Base-by-base conservation (phyloP, 2,797 vertebrate genomes). In the Falco columbarius region DNA sequence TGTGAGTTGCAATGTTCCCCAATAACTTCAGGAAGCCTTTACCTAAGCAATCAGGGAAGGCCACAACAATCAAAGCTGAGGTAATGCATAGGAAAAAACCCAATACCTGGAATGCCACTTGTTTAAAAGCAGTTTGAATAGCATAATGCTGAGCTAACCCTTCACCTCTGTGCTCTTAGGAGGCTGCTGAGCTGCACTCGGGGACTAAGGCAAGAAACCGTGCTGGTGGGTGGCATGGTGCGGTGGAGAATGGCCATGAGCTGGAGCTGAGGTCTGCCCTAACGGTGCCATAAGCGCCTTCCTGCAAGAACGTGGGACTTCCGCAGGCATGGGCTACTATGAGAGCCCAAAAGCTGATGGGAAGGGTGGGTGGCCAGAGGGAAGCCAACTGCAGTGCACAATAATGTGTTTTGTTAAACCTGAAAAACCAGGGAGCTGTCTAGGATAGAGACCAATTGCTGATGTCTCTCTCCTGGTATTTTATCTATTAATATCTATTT, bases 21-120 rank as follows among this genome's bases (percentile, higher is more conserved):
- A 27, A 62, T 72, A 58, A 74, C 54, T 95, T 46, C 82, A 95
- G 92, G 93, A 94, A 93, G 42, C 34, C 58, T 90, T 96, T 89
- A 88, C 75, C 89, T 76, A 40, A 77, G 70, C 62, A 34, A 90
- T 51, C 70, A 74, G 32, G 58, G 66, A 93, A 90, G 68, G 82
- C 49, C 70, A 89, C 76, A 81, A 58, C 71, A 79, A 96, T 47
- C 34, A 55, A 76, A 77, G 66, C 2, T 67, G 61, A 56, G 17
- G 20, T 54, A 93, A 79, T 12, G 40, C 21, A 15, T 8, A 21
- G 80, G 62, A 38, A 88, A 96, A 62, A 14, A 29, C 54, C 36
- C 76, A 92, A 68, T 79, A 24, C 58, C 62, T 92, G 42, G 73
- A 89, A 88, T 21, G 61, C 5, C 63, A 20, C 18, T 52, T 77